Base-by-base conservation (phyloP, 35 echinoderm and acorn worm species). In the Ophioderma brevispina region DNA sequence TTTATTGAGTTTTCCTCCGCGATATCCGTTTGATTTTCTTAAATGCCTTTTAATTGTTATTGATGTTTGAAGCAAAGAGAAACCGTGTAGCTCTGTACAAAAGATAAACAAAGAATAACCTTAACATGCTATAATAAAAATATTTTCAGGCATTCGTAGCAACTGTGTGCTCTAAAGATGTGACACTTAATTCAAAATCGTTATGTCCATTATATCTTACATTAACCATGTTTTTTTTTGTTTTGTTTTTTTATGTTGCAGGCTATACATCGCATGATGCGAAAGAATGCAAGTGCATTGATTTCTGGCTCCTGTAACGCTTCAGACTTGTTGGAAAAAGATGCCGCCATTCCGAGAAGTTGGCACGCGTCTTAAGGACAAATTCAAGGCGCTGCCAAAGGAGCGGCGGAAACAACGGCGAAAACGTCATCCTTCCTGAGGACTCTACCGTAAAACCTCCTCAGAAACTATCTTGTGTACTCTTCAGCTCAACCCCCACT, bases 281-380 rank as follows among this genome's bases (percentile, higher is more conserved):
- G 38, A 77, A 52, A 10, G 96, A 98, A 80, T 98, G 96, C 33
- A 98, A 98, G 81, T 98, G 96, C 39, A 93, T 95, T 31, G 96
- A 93, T 98, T 17, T 98, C 96, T 0, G 96, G 96, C 21, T 95
- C 96, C 23, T 98, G 96, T 88, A n/a, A 95, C 93, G 6, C 84
- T 98, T 39, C 78, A 95, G 56, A 98, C 96, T 13, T 98, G 96
- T 55, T 98, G 96, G 96, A 92, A 91, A 76, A 92, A 93, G 50
- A 98, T 98, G 96, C 96, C 96, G 0, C 84, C 87, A 21, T 98
- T 98, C 75, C 76, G 96, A 36, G 91, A 95, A 35, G 93, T 95
- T 63, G 96, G 96, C 30, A 84, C 84, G 38, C 90, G 90, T 0
- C 84, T 98, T 19, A 98, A 95, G 76, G 87, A 95, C 17, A 80